Percentiles rank a stretch among this genome's conserved stretches.
Conservation (phyloP, 2,797 vertebrate genomes). For the Otus scops region DNA sequence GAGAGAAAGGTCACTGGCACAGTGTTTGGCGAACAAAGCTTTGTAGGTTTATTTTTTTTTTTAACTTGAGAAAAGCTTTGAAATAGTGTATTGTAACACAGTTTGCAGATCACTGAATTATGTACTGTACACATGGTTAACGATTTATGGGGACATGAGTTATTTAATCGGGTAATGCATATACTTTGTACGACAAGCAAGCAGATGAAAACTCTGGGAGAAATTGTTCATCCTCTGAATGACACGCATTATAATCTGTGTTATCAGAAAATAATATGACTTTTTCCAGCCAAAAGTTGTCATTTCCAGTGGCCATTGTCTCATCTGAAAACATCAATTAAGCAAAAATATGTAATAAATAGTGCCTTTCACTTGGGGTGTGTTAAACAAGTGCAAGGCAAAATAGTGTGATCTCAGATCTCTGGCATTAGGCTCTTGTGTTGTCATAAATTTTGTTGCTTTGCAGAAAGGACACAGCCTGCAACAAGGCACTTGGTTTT, state of each 20-base stretch:
- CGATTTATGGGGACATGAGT: slow-evolving; percentile 58
- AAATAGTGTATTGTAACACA: slow-evolving; percentile 1
- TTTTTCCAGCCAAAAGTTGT: neutral
- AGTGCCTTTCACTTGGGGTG: neutral
- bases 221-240: slow-evolving; percentile 29
- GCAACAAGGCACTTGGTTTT: neutral
- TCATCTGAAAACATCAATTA: neutral
- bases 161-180: slow-evolving; percentile 57
- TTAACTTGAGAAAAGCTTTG: neutral
- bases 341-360: neutral
- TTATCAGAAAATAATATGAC: slow-evolving; percentile 6
- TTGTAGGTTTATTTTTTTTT: neutral
- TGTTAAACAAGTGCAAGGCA: neutral
- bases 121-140: slow-evolving; percentile 58
- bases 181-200: slow-evolving; percentile 27
- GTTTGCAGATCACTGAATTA: slow-evolving; percentile 48
- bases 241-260: neutral
- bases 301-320: neutral
- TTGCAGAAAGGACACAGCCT: neutral
- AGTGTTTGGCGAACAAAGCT: slow-evolving; percentile 37
- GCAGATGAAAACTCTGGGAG: slow-evolving; percentile 41
- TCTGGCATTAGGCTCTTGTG: neutral
- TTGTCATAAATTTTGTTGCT: neutral
- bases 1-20: slow-evolving; percentile 63
- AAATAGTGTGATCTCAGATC: neutral